Conservation (phyloP, 2,888 invertebrate species). For the Mactromeris polynyma region DNA sequence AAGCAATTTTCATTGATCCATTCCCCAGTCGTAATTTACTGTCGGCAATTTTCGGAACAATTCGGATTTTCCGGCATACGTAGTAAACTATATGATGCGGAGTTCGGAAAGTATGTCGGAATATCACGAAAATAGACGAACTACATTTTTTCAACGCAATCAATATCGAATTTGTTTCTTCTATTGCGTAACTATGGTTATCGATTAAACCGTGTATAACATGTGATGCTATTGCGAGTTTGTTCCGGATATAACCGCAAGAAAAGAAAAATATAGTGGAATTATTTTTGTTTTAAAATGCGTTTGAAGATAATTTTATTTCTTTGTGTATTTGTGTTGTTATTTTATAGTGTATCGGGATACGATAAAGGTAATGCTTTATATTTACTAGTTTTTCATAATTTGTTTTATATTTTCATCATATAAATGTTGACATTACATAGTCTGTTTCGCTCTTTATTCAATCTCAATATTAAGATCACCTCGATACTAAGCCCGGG, state of each 20-base stretch:
- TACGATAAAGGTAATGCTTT: background rate
- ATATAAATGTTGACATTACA: no score
- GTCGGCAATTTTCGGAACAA: background rate
- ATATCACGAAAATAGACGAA: background rate
- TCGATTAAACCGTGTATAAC: background rate
- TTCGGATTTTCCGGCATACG: background rate
- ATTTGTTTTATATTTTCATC: no score
- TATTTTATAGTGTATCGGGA: background rate
- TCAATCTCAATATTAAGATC: no score
- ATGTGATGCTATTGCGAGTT: background rate
- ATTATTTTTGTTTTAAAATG: background rate
- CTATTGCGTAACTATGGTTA: background rate
- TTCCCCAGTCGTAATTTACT: background rate
- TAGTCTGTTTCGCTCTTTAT: no score
- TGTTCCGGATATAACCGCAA: background rate
- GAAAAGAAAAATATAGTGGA: background rate
- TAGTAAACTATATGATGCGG: background rate
- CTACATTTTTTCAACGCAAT: background rate
- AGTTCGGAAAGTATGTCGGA: background rate
- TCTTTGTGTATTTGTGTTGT: background rate
- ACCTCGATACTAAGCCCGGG: no score
- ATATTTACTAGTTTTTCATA: no score
- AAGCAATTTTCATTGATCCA: constrained; percentile 17
- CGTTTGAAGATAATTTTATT: background rate
- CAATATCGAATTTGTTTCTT: background rate